phyloP scores from a whole-genome alignment of 2,113 vertebrate species.

The Scophthalmus maximus region DNA sequence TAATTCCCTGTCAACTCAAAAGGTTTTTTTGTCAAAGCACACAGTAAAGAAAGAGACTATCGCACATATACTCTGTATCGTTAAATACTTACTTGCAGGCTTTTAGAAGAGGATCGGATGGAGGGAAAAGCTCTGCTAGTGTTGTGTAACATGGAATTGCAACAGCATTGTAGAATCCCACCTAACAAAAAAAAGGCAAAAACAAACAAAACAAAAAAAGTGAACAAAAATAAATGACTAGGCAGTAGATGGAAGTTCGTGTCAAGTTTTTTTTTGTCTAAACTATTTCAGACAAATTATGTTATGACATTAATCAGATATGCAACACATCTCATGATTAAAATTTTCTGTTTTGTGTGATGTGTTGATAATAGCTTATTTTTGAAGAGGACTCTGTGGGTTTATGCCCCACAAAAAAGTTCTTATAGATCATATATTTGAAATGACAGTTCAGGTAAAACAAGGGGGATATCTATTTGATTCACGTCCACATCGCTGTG shows the following conservation, averaged over 20 bases:
- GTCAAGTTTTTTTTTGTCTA: background rate
- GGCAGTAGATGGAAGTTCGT: background rate
- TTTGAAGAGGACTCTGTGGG: no score
- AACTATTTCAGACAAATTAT: background rate
- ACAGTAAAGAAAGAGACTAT: background rate
- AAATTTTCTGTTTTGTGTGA: no score
- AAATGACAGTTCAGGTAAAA: no score
- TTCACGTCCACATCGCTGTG: no score
- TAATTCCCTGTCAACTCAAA: no score
- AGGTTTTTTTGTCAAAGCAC: background rate
- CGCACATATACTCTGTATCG: background rate
- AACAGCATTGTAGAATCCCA: slow-evolving; percentile 97
- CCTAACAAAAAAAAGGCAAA: slow-evolving; percentile 75
- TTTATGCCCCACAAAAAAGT: no score
- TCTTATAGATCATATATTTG: no score
- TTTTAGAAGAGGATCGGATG: slow-evolving; percentile 87
- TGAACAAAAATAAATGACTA: background rate
- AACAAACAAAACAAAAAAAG: background rate
- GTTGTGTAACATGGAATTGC: slow-evolving; percentile 97
- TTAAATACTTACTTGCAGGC: slow-evolving; percentile 89
- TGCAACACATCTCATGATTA: no score
- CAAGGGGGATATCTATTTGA: no score
- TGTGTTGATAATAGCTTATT: no score
- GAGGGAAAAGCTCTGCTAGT: slow-evolving; percentile 91
- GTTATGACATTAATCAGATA: no score